Conservation (phyloP, 2,888 invertebrate species). For the Caenorhabditis uteleia region DNA sequence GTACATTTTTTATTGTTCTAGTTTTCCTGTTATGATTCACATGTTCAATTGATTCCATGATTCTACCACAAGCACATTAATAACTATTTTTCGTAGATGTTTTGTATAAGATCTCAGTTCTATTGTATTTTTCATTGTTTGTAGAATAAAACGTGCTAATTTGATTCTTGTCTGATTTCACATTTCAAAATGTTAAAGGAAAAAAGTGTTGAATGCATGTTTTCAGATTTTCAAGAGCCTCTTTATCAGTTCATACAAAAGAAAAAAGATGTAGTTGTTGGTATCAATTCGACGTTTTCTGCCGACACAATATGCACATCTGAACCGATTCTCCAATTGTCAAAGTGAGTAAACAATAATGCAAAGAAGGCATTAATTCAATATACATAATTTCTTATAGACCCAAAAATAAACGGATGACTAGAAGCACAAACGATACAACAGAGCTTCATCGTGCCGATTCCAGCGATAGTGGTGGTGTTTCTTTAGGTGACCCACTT, state of each 20-base stretch:
- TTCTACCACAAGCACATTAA: too few relatives aligned
- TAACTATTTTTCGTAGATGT: slow-evolving; percentile 18
- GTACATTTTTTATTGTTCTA: too few relatives aligned
- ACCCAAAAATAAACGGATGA: slow-evolving; percentile 22
- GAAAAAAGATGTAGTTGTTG: slow-evolving; percentile 43
- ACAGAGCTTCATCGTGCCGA: slow-evolving; percentile 32
- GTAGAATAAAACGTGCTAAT: slow-evolving; percentile 23
- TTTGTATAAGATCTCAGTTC: slow-evolving; percentile 30
- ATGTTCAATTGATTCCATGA: too few relatives aligned
- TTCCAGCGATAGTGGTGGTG: slow-evolving; percentile 49
- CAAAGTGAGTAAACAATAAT: slow-evolving; percentile 18
- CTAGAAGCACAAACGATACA: slow-evolving; percentile 30
- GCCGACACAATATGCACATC: slow-evolving; percentile 43
- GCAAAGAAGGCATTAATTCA: too few relatives aligned
- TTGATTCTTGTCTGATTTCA: slow-evolving; percentile 9
- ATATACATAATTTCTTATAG: slow-evolving; percentile 5
- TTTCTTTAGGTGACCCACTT: slow-evolving; percentile 33
- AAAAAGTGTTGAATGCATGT: background rate
- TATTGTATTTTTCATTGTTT: slow-evolving; percentile 19
- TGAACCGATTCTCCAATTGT: slow-evolving; percentile 30
- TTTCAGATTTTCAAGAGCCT: slow-evolving; percentile 38
- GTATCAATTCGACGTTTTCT: slow-evolving; percentile 52
- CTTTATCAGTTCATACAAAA: slow-evolving; percentile 33
- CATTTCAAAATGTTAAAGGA: too few relatives aligned
- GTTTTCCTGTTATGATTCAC: too few relatives aligned